Percentiles rank a stretch among this genome's conserved stretches.
Evolutionary conservation across 2,888 invertebrate species (phyloP).

Genomic region (Cataglyphis cursor): DNA sequence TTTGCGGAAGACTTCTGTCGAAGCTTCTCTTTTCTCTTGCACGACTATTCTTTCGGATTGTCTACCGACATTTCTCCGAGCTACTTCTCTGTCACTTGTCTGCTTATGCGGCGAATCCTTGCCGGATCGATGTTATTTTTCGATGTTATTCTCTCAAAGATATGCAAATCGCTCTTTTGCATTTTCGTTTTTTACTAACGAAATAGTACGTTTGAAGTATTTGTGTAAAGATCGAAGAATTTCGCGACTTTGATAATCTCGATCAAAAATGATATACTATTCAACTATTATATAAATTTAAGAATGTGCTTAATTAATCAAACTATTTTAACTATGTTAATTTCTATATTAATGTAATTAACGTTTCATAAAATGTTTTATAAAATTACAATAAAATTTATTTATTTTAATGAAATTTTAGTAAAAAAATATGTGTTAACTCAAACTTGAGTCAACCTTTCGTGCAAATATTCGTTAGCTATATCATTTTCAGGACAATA

Average conservation of each 20-base stretch:
- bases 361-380: background rate
- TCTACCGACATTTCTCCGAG: constrained; percentile 31
- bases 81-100: constrained; percentile 40
- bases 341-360: background rate
- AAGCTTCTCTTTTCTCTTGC: constrained; percentile 20
- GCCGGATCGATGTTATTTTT: constrained; percentile 29
- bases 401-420: constrained; percentile 6
- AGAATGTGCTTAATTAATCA: background rate
- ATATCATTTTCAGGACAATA: background rate
- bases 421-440: background rate
- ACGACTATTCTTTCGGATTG: constrained; percentile 32
- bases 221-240: constrained; percentile 5
- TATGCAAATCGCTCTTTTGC: background rate
- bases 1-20: constrained; percentile 51
- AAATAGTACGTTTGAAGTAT: background rate
- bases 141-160: constrained; percentile 12
- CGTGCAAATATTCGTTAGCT: background rate
- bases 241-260: background rate
- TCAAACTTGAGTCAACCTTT: background rate
- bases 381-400: background rate
- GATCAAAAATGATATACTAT: background rate
- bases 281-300: background rate
- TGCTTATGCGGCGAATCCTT: constrained; percentile 3
- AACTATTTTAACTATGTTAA: background rate
- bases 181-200: background rate